Conservation (phyloP, 2,888 invertebrate genomes). For the Spisula solida region DNA sequence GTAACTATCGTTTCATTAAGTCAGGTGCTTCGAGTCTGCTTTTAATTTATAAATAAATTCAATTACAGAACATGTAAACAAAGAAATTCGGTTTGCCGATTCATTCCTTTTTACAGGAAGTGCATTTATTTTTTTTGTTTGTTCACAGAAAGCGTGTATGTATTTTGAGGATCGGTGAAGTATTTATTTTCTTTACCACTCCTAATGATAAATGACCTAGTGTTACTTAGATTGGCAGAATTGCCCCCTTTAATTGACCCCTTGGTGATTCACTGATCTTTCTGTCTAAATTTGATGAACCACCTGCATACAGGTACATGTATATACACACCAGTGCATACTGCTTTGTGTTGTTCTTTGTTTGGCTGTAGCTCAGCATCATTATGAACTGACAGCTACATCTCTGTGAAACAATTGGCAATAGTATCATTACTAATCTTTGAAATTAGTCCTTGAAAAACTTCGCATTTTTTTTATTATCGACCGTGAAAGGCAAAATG, state of each 20-base stretch:
- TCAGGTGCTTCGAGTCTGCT: neutral
- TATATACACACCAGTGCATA: too few species aligned
- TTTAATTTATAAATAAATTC: neutral
- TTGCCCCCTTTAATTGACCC: neutral
- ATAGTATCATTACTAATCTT: too few species aligned
- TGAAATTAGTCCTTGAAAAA: too few species aligned
- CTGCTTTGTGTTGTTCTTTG: too few species aligned
- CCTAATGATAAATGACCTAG: neutral
- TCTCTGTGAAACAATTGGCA: too few species aligned
- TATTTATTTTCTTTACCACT: neutral
- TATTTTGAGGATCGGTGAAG: neutral
- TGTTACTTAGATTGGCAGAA: neutral
- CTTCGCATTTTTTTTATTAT: too few species aligned
- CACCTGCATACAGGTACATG: too few species aligned
- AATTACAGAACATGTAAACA: neutral
- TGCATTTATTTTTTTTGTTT: conserved; percentile 1
- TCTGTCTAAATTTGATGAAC: neutral
- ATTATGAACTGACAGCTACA: too few species aligned
- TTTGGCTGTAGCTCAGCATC: too few species aligned
- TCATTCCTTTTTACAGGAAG: neutral
- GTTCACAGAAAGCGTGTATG: neutral
- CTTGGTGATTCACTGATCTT: neutral
- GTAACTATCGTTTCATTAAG: neutral
- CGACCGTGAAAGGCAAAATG: too few species aligned
- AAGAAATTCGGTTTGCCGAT: neutral